Evolutionary conservation across 1,140 invertebrate genomes (phyloP).

Genomic region (Trachymyrmex cornetzi): DNA sequence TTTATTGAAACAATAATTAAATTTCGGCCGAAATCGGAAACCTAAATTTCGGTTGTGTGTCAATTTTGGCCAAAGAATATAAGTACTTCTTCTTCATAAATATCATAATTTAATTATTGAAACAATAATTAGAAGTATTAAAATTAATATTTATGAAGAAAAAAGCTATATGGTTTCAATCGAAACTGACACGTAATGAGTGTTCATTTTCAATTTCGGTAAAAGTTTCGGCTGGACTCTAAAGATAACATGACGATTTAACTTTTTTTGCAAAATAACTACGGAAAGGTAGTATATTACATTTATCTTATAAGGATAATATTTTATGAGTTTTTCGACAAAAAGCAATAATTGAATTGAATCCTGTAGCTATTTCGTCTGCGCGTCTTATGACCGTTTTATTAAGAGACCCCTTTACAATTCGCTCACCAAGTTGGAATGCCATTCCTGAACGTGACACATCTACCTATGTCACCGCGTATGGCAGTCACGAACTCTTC

Average conservation of each 20-base stretch:
- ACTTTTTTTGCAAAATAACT: neutral
- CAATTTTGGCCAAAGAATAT: too few relatives aligned
- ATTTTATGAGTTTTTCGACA: neutral
- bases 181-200: too few relatives aligned
- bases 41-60: too few relatives aligned
- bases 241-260: neutral
- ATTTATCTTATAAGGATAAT: neutral
- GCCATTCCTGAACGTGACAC: slow-evolving; percentile 68
- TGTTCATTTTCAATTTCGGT: too few relatives aligned
- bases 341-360: neutral
- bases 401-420: slow-evolving; percentile 14
- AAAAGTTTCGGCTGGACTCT: too few relatives aligned
- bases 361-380: neutral
- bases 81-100: too few relatives aligned
- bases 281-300: neutral
- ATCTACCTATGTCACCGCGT: slow-evolving; percentile 32
- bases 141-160: too few relatives aligned
- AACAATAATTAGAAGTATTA: too few relatives aligned
- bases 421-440: slow-evolving; percentile 64
- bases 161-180: too few relatives aligned
- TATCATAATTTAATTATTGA: too few relatives aligned
- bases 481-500: slow-evolving; percentile 59
- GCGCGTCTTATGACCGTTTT: slow-evolving; percentile 1
- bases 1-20: too few relatives aligned
- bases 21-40: too few relatives aligned